Base-by-base conservation (phyloP, 2,888 invertebrate genomes). In the Tiliacea citrago region DNA sequence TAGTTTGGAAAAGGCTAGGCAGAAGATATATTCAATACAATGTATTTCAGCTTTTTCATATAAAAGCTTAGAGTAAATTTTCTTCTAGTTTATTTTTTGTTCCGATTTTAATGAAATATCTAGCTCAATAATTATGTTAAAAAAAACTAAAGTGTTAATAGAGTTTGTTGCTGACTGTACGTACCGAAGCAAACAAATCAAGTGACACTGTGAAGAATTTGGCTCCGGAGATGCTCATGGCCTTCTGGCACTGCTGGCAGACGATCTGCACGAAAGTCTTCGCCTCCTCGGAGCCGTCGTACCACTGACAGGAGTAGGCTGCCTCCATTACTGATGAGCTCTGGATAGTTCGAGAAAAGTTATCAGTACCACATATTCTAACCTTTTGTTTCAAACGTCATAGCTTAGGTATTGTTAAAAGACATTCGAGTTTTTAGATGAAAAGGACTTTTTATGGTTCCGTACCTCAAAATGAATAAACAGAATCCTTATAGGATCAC, bases 291-390 rank as follows among this genome's bases (percentile, higher is more conserved):
- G 98, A 98, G 10, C 98, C 98, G 86, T 98, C 98, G 92, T 98
- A 98, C 98, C 98, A 98, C 85, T 98, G 98, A 89, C 98, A 98
- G 66, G 98, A 98, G 94, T 98, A 98, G 0, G 98, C 98, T 1
- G 98, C 98, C 94, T 98, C 98, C 98, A 98, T 98, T 9, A 98
- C 98, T 6, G 98, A 98, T 78, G 98, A 98, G 90, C 98, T 98
- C 98, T 98, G 91, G 1, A 16, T 6, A 0, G 24, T 16, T 18
- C 8, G 8, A 0, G 8, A 47, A 13, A 24, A 16, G n/a, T 42
- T 3, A 29, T 68, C 21, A 51, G 51, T 47, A 21, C 3, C 49
- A 13, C 47, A 21, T 49, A 65, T 7, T 47, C 18, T 24, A 8
- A 47, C 12, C 0, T 47, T 24, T 29, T 57, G 9, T 57, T 57